Percentiles rank a stretch among this genome's conserved stretches.
phyloP scores from a whole-genome alignment of 2,113 vertebrate genomes.

The Semnopithecus entellus region DNA sequence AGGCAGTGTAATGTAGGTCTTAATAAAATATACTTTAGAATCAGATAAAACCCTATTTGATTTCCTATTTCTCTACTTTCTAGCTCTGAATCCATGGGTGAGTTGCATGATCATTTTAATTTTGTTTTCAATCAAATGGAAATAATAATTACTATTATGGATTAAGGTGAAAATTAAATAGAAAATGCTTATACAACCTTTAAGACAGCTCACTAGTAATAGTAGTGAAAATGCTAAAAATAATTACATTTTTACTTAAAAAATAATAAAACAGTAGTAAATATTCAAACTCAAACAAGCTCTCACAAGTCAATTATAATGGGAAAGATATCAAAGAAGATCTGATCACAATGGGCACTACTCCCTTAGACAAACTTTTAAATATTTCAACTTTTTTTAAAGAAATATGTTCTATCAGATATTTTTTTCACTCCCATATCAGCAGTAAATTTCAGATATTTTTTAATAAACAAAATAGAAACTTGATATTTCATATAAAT shows the following conservation, averaged over 20 bases:
- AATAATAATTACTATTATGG: not conserved
- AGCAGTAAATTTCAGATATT: not conserved
- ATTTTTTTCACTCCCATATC: not conserved
- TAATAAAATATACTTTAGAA: not conserved
- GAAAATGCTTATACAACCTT: not conserved
- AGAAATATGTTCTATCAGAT: not conserved
- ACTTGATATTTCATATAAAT: not conserved
- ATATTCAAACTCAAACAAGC: not conserved
- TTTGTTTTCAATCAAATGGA: not conserved
- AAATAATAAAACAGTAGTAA: not conserved
- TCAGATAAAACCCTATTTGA: not conserved
- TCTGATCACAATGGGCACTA: not conserved
- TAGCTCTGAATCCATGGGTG: not conserved
- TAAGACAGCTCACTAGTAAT: not conserved
- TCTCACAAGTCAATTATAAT: not conserved
- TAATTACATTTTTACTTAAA: not conserved
- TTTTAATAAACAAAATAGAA: slow-evolving; percentile 6
- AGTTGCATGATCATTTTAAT: not conserved
- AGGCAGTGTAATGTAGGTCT: not conserved
- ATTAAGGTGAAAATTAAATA: not conserved
- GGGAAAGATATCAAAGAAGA: not conserved
- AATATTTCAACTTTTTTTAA: not conserved
- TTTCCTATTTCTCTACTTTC: not conserved
- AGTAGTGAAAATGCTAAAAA: not conserved
- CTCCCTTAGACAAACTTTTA: not conserved